Base-by-base conservation (phyloP, 2,888 invertebrate genomes). In the Clistopyga incitator region DNA sequence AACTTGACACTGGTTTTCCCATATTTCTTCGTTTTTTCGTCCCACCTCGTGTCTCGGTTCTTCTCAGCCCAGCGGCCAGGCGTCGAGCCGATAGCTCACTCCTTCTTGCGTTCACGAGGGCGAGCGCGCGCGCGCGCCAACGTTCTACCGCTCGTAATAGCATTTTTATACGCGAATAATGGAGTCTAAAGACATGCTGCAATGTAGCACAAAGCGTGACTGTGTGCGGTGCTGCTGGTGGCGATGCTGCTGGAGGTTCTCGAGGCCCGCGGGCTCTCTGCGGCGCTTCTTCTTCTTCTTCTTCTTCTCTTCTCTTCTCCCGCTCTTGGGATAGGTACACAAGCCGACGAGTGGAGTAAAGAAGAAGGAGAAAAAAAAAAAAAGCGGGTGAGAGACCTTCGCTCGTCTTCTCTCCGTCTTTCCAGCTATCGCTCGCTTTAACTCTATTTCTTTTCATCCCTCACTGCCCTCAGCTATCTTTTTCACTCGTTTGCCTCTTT, bases 111-210 rank as follows among this genome's bases (percentile, higher is more conserved):
- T 59, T 34, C 70, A n/a, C 71, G 47, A 72, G 65, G 64, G 50
- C 80, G 59, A 52, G 13, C 70, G 13, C 71, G 47, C 72, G 65
- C 68, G 50, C 80, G 59, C 59, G 13, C 54, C 68, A 68, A 23
- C 78, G 71, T 81, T 78, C 72, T 71, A 75, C 79, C 80, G 78
- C 86, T 83, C 71, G 81, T 89, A 90, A 90, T 90, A 88, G 88
- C 88, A 89, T 89, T 89, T 90, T 89, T 88, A 90, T 89, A 89
- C 89, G 88, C 86, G 88, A 88, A 90, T 91, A 91, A 91, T 90
- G 89, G 89, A 88, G 90, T 90, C 88, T 86, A 89, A 90, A 90
- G 88, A 88, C 88, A 89, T 88, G 88, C 88, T 83, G 87, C 88
- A 89, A 89, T 89, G 90, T 89, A 87, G 88, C 89, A 88, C 89